phyloP scores from a whole-genome alignment of 2,797 vertebrate species.

The Falco rusticolus region DNA sequence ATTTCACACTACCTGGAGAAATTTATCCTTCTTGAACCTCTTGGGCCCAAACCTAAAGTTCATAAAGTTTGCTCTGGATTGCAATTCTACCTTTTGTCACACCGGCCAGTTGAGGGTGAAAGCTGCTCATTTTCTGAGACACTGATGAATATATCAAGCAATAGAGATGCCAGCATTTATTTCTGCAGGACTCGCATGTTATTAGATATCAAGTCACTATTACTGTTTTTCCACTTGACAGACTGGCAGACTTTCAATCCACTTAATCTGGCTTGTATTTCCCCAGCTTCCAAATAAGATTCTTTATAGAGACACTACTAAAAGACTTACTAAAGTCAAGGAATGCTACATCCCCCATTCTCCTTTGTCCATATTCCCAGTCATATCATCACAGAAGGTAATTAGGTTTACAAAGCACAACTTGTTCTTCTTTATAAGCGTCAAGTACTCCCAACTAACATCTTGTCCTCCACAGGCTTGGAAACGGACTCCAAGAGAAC shows the following conservation, averaged over 20 bases:
- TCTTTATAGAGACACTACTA: background rate
- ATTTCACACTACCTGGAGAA: background rate
- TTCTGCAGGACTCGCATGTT: accelerated
- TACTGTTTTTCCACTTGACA: background rate
- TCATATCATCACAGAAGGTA: background rate
- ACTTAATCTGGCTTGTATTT: background rate
- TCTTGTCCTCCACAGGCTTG: background rate
- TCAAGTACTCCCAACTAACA: background rate
- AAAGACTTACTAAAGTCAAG: background rate
- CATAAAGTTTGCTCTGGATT: background rate
- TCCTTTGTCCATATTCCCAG: background rate
- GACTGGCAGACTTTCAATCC: background rate
- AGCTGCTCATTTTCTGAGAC: background rate
- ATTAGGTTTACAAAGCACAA: background rate
- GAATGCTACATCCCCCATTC: background rate
- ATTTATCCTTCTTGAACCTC: background rate
- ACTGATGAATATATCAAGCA: background rate
- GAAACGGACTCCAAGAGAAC: background rate
- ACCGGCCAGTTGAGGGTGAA: background rate
- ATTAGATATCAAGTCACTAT: background rate
- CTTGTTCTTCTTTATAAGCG: background rate
- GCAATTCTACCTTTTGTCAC: background rate
- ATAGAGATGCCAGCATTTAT: background rate
- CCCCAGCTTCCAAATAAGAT: background rate
- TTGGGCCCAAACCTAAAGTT: background rate